Evolutionary conservation across 2,797 vertebrate genomes (phyloP).

Genomic region (Leucoraja ocellata): DNA sequence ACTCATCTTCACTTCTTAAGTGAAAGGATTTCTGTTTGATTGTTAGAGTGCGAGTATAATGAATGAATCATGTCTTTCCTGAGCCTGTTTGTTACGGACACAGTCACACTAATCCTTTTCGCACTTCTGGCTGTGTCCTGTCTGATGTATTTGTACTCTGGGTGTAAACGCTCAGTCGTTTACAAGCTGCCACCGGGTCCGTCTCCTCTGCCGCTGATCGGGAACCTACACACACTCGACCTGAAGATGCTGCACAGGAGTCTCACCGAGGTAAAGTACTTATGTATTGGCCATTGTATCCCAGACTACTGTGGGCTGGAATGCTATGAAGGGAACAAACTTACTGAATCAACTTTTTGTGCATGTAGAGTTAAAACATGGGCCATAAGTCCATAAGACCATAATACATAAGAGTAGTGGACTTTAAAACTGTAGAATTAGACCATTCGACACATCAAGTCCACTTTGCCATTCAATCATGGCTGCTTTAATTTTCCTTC

Average conservation of each 20-base stretch:
- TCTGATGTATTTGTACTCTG: not conserved
- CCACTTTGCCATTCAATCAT: no score
- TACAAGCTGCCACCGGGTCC: slow-evolving; percentile 51
- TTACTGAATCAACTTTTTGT: no score
- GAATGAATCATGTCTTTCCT: slow-evolving; percentile 15
- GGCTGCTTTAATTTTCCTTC: no score
- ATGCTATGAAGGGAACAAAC: not conserved
- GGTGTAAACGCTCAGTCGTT: not conserved
- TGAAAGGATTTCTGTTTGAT: not conserved
- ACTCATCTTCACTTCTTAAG: not conserved
- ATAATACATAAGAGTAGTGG: no score
- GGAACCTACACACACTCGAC: slow-evolving; percentile 52
- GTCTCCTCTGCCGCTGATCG: slow-evolving; percentile 49
- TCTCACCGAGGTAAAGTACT: slow-evolving; percentile 49
- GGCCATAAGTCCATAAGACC: no score
- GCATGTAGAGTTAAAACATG: not conserved
- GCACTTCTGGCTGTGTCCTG: not conserved
- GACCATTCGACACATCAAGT: no score
- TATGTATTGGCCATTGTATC: not conserved
- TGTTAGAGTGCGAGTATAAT: not conserved
- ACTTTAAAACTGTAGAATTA: no score
- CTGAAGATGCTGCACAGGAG: slow-evolving; percentile 51
- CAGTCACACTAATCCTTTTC: not conserved
- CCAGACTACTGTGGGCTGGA: not conserved
- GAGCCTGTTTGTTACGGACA: not conserved